A percentile compares a stretch with the other conserved stretches of the same genome.
Evolutionary conservation across 2,113 vertebrate species (phyloP).

Genomic region (Hippocampus zosterae): DNA sequence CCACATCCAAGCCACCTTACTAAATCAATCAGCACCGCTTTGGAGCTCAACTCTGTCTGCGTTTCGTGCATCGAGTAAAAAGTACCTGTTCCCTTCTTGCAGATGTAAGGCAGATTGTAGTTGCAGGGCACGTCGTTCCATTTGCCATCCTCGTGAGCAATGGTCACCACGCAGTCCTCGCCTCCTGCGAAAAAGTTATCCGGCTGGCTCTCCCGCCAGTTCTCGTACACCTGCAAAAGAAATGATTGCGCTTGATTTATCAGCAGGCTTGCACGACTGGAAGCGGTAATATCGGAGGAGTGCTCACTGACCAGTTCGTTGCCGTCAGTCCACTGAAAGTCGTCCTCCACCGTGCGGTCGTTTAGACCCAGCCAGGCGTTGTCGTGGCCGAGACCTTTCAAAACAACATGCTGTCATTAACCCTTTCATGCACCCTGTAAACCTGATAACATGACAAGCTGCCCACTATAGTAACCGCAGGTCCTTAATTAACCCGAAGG

Average conservation of each 20-base stretch:
- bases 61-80: background rate
- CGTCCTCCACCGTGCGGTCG: constrained; percentile 90
- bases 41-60: background rate
- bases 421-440: no score
- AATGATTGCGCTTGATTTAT: background rate
- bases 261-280: background rate
- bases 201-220: constrained; percentile 93
- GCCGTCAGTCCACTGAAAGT: constrained; percentile 95
- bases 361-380: constrained; percentile 95
- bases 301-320: constrained; percentile 78
- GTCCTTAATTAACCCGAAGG: no score
- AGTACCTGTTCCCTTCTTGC: constrained; percentile 94
- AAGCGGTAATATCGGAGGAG: background rate
- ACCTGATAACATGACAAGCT: no score
- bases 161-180: constrained; percentile 94
- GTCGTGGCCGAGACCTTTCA: constrained; percentile 85
- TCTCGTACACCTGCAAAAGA: constrained; percentile 85
- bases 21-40: no score
- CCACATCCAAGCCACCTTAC: background rate
- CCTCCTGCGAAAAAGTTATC: constrained; percentile 97
- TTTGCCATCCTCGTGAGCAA: constrained; percentile 89
- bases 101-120: constrained; percentile 97
- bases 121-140: constrained; percentile 99
- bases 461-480: no score
- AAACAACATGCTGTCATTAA: background rate